phyloP scores from a whole-genome alignment of 2,888 invertebrate genomes.

The Acrobasis repandana region DNA sequence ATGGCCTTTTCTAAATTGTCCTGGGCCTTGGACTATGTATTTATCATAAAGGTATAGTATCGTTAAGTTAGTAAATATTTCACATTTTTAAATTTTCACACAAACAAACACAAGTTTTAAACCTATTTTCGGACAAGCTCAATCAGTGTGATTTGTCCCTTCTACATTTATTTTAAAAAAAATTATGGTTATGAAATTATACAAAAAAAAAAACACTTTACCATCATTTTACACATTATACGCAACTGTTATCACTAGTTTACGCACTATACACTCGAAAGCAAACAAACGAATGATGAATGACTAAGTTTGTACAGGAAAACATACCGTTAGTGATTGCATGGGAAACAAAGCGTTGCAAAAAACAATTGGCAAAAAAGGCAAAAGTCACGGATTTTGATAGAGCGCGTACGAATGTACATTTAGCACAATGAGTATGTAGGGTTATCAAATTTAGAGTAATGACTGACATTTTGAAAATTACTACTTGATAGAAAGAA shows the following conservation, averaged over 20 bases:
- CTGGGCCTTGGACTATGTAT: too few relatives aligned
- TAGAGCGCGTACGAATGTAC: slow-evolving; percentile 47
- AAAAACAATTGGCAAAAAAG: slow-evolving; percentile 42
- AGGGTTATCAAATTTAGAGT: background rate
- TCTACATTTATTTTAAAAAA: background rate
- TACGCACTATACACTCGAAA: background rate
- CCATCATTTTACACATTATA: slow-evolving; percentile 7
- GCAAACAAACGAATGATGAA: slow-evolving; percentile 19
- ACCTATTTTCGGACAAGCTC: too few relatives aligned
- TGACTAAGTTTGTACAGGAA: slow-evolving; percentile 15
- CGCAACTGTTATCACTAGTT: background rate
- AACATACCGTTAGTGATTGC: slow-evolving; percentile 18
- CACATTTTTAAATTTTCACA: too few relatives aligned
- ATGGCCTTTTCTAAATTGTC: too few relatives aligned
- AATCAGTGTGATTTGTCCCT: too few relatives aligned
- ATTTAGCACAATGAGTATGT: background rate
- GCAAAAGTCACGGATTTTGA: slow-evolving; percentile 54
- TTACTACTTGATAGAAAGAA: too few relatives aligned
- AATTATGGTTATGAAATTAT: too few relatives aligned
- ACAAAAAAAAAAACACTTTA: background rate
- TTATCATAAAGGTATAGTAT: too few relatives aligned
- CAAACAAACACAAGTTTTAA: too few relatives aligned
- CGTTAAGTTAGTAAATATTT: too few relatives aligned
- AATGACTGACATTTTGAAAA: background rate
- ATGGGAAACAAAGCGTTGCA: slow-evolving; percentile 27